Evolutionary conservation across 2,888 invertebrate genomes (phyloP), one percentile per base, ranked within the genome.

Genomic region (Lissonota sp.): DNA sequence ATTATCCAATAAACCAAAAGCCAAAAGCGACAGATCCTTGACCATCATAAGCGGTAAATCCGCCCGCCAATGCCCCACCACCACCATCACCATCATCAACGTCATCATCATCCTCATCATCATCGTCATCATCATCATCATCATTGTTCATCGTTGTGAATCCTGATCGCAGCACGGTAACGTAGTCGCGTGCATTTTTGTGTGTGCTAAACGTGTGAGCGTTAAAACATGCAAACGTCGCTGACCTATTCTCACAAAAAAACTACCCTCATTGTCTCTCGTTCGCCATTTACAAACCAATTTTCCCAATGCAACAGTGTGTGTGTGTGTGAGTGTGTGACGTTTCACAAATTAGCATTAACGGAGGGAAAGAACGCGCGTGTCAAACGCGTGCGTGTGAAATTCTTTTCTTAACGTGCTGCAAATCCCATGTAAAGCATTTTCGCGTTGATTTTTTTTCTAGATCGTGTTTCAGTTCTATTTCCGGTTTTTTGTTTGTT

Each of bases 1-100:
- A 71, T 64, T 62, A 57, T 69, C 57, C 77, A 69, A 77, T 74
- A 66, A 78, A 81, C 46, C 60, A 74, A 78, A 81, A 81, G 74
- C 74, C 74, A 71, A 80, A 26, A 81, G 81, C 81, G 74, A 81
- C 81, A 71, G 74, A 81, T 81, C 81, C 74, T 81, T 71, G 81
- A 74, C 58, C 81, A 81, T 74, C 78, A 74, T 44, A 44, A 42
- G 69, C 80, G 81, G 74, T 67, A 74, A 74, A 66, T 74, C 64
- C 78, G 60, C 78, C 60, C 42, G 73, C 78, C 78, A 78, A 78
- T 78, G 78, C 78, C 67, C 81, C 80, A 81, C 81, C 81, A 81
- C 78, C 81, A 81, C 46, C 80, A 80, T 39, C 80, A 80, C 60
- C 80, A 63, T 67, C 75, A 53, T 60, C 80, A 75, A 51, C 80